Evolutionary conservation across 2,888 invertebrate genomes (phyloP), one percentile per base, ranked within the genome.

Genomic region (Icerya purchasi): DNA sequence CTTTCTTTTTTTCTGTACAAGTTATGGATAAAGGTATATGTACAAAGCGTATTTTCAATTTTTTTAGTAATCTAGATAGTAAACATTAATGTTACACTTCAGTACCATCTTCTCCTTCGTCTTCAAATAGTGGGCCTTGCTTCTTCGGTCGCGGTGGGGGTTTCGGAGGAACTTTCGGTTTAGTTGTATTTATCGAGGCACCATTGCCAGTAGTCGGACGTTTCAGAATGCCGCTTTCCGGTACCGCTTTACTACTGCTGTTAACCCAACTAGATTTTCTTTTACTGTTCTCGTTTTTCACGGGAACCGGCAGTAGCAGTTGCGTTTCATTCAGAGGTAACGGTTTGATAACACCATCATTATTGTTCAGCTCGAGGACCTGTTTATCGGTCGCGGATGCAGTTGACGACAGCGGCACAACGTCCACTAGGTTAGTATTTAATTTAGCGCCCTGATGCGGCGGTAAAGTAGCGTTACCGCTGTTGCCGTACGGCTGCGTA

Each of bases 21-120:
- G n/a, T n/a, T n/a, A n/a, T n/a, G n/a, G n/a, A n/a, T n/a, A n/a
- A n/a, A n/a, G n/a, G n/a, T n/a, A n/a, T n/a, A n/a, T n/a, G n/a
- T n/a, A n/a, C n/a, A n/a, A n/a, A n/a, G n/a, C n/a, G n/a, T n/a
- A n/a, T n/a, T n/a, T n/a, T n/a, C n/a, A n/a, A n/a, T n/a, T n/a
- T n/a, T n/a, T n/a, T n/a, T n/a, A n/a, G n/a, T n/a, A n/a, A n/a
- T n/a, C n/a, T n/a, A n/a, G n/a, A n/a, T n/a, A n/a, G n/a, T n/a
- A n/a, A n/a, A n/a, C n/a, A n/a, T n/a, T n/a, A n/a, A n/a, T 36
- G 36, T 36, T 14, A 86, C 76, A 88, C 88, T 76, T 88, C 88
- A 67, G 88, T 88, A 65, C 88, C 88, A 66, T 88, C 87, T 69
- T 88, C 88, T 24, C 86, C 86, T 72, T 88, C 88, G 70, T 88